Base-by-base conservation (phyloP, 2,797 vertebrate genomes). In the Aldrovandia affinis region DNA sequence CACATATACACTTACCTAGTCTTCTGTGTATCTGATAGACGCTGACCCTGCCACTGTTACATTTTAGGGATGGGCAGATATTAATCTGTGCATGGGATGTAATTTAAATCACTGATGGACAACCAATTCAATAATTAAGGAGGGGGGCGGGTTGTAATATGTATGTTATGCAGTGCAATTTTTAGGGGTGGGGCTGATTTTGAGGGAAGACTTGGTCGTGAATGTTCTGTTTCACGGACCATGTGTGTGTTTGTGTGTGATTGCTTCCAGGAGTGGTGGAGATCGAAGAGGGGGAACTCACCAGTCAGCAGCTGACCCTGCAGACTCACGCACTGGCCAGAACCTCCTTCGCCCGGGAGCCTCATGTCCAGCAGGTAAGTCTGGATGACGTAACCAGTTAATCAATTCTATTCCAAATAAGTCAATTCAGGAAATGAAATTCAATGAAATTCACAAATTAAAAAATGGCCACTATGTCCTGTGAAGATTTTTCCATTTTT, bases 261-360 rank as follows among this genome's bases (percentile, higher is more conserved):
- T 4, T 70, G 83, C 79, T 4, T 86, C 39, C 91, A 99, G 98
- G 98, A 89, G 91, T 99, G 81, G 98, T 99, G 88, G 98, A 99
- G 89, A 96, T 99, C 57, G 98, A 98, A 89, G 98, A 99, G 90
- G 98, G 98, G 0, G 97, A 98, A 85, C 95, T 99, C 85, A 94
- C 94, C 0, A 97, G 94, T 55, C 96, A 97, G 89, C 96, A 96
- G 91, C 92, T 99, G 83, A 96, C 93, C 85, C 94, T 99, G 83
- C 94, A 95, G 57, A 97, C 96, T 84, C 95, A 95, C 28, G 94
- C 96, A 82, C 85, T 99, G 85, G 96, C 96, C 91, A 96, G 97
- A 90, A 97, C 95, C 55, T 98, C 97, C 84, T 99, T 99, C 83
- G 96, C 98, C 87, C 97, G 95, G 92, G 93, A 98, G 90, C 98